Evolutionary conservation across 2,888 invertebrate species (phyloP).

Genomic region (Scaptomyza cyrtandrae): DNA sequence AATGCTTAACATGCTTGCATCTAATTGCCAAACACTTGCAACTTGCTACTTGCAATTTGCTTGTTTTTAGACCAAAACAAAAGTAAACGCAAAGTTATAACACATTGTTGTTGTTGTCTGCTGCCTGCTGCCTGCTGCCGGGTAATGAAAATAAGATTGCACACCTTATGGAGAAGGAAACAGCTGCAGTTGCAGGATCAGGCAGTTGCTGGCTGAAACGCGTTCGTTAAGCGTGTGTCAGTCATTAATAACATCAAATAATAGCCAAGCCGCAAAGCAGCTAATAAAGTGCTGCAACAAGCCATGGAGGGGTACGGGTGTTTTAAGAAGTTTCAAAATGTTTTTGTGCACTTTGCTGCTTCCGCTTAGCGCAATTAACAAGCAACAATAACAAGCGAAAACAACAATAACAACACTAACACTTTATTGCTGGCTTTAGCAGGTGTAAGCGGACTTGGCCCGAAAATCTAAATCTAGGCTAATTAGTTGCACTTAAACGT

Average conservation of each 20-base stretch:
- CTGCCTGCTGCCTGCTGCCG: background rate
- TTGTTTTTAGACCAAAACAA: slow-evolving; percentile 9
- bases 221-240: slow-evolving; percentile 52
- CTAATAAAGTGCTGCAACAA: slow-evolving; percentile 68
- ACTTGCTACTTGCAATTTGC: slow-evolving; percentile 8
- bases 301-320: background rate
- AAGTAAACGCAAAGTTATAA: slow-evolving; percentile 32
- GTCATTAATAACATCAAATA: slow-evolving; percentile 73
- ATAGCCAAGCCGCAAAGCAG: slow-evolving; percentile 42
- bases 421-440: slow-evolving; percentile 48
- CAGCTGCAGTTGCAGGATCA: slow-evolving; percentile 29
- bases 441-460: slow-evolving; percentile 60
- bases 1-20: slow-evolving; percentile 43
- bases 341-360: slow-evolving; percentile 40
- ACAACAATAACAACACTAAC: slow-evolving; percentile 15
- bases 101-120: background rate
- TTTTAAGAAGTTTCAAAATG: slow-evolving; percentile 25
- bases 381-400: slow-evolving; percentile 19
- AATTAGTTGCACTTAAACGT: slow-evolving; percentile 73
- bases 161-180: slow-evolving; percentile 37
- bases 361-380: slow-evolving; percentile 49
- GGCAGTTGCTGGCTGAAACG: slow-evolving; percentile 35
- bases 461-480: slow-evolving; percentile 73
- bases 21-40: slow-evolving; percentile 61
- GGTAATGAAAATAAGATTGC: slow-evolving; percentile 57